Conservation (phyloP, 92 coral and sea anemone genomes). For the Muricea muricata region DNA sequence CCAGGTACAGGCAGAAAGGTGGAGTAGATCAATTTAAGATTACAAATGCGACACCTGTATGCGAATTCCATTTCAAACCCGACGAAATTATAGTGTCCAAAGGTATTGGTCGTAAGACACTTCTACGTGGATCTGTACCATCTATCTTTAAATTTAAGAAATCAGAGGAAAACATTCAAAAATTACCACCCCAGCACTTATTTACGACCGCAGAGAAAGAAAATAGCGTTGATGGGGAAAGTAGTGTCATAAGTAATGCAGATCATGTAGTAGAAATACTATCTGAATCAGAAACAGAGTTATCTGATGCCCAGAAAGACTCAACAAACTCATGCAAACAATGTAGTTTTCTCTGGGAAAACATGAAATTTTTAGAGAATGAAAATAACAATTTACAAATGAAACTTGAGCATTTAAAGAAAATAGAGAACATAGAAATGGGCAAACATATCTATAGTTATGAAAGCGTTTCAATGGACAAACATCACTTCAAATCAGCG, state of each 20-base stretch:
- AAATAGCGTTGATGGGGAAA: conserved; percentile 14
- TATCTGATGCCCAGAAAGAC: too few relatives aligned
- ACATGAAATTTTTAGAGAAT: neutral
- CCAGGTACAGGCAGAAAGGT: too few relatives aligned
- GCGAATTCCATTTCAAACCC: conserved; percentile 1
- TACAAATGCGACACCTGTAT: conserved; percentile 10
- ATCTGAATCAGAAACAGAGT: neutral
- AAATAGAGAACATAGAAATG: neutral
- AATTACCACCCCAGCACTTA: neutral
- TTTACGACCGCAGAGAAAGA: too few relatives aligned
- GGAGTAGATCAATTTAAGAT: too few relatives aligned
- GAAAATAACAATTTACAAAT: neutral
- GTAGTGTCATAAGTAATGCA: neutral
- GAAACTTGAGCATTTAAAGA: neutral
- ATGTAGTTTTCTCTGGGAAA: neutral
- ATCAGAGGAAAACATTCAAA: conserved; percentile 3
- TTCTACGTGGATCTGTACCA: neutral
- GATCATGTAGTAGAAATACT: neutral
- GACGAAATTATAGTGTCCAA: conserved; percentile 10
- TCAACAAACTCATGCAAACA: conserved; percentile 6
- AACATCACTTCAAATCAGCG: conserved; percentile 21
- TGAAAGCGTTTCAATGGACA: neutral
- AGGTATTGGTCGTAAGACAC: conserved; percentile 26
- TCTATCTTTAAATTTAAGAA: conserved; percentile 1
- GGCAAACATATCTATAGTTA: neutral